Conservation (phyloP, 1,140 invertebrate species). For the Brachionus manjavacas region DNA sequence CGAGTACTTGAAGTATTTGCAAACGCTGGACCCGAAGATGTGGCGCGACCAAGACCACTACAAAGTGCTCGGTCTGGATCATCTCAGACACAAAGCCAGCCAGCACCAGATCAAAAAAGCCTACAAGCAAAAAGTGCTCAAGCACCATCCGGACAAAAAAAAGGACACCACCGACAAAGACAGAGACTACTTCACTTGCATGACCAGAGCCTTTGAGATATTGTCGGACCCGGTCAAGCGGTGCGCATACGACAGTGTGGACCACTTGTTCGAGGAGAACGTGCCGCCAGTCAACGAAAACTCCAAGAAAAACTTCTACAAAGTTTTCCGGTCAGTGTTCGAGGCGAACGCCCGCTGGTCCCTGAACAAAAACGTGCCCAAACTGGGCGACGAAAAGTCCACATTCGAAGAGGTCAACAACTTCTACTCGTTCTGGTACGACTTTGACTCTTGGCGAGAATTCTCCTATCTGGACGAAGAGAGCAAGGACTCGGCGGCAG, state of each 20-base stretch:
- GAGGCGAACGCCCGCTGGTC: slow-evolving; percentile 85
- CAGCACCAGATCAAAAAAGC: slow-evolving; percentile 88
- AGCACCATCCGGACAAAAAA: slow-evolving; percentile 96
- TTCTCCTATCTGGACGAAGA: slow-evolving; percentile 99
- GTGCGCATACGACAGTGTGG: slow-evolving; percentile 88
- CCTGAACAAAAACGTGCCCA: slow-evolving; percentile 75
- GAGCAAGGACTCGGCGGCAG: slow-evolving; percentile 92
- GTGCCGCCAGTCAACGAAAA: slow-evolving; percentile 69
- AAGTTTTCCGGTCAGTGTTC: slow-evolving; percentile 74
- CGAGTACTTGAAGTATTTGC: slow-evolving; percentile 22
- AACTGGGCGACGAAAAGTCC: slow-evolving; percentile 70
- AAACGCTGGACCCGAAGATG: slow-evolving; percentile 28
- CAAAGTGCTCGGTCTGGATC: slow-evolving; percentile 79
- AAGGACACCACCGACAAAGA: slow-evolving; percentile 63
- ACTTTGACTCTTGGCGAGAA: slow-evolving; percentile 97
- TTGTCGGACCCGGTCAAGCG: slow-evolving; percentile 74
- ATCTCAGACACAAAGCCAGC: slow-evolving; percentile 71
- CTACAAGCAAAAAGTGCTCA: slow-evolving; percentile 79
- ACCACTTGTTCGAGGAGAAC: slow-evolving; percentile 84
- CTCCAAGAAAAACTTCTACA: slow-evolving; percentile 77
- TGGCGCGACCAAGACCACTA: slow-evolving; percentile 84
- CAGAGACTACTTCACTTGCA: slow-evolving; percentile 94
- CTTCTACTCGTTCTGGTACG: slow-evolving; percentile 69
- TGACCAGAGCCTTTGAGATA: slow-evolving; percentile 84
- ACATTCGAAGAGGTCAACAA: slow-evolving; percentile 59